Evolutionary conservation across 2,113 vertebrate species (phyloP).

Genomic region (Chitala chitala): DNA sequence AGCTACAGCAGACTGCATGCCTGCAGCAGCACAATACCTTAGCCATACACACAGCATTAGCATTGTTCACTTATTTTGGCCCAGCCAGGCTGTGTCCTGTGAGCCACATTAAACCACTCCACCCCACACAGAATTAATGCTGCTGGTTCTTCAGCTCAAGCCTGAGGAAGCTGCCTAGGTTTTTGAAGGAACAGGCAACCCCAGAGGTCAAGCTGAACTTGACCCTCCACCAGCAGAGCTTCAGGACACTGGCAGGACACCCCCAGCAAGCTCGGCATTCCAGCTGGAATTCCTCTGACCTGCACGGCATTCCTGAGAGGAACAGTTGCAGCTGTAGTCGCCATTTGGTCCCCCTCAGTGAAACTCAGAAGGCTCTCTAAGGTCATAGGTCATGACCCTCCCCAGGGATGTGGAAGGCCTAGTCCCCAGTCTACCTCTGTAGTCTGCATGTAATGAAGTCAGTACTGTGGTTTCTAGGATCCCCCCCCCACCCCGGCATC

Average conservation of each 20-base stretch:
- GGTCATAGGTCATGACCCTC: slow-evolving; percentile 5
- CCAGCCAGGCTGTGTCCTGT: too few relatives aligned
- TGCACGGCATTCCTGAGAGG: not conserved
- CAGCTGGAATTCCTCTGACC: slow-evolving; percentile 2
- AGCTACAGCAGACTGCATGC: too few relatives aligned
- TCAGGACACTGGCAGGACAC: not conserved
- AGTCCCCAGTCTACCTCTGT: too few relatives aligned
- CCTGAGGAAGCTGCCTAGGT: not conserved
- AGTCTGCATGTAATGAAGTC: too few relatives aligned
- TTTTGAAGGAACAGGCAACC: not conserved
- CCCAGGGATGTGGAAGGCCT: not conserved
- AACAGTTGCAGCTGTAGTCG: slow-evolving; percentile 6
- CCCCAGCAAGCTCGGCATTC: not conserved
- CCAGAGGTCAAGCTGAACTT: not conserved
- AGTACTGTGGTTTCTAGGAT: too few relatives aligned
- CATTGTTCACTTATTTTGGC: too few relatives aligned
- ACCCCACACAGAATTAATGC: not conserved
- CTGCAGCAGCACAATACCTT: too few relatives aligned
- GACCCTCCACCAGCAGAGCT: not conserved
- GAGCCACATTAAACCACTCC: not conserved
- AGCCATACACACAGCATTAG: too few relatives aligned
- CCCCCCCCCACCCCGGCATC: not conserved
- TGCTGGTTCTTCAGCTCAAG: not conserved
- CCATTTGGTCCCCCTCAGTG: slow-evolving; percentile 6
- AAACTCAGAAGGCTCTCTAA: not conserved